Percentiles rank a stretch among this genome's conserved stretches.
phyloP scores from a whole-genome alignment of 2,113 vertebrate species.

The Pycnonotus jocosus region DNA sequence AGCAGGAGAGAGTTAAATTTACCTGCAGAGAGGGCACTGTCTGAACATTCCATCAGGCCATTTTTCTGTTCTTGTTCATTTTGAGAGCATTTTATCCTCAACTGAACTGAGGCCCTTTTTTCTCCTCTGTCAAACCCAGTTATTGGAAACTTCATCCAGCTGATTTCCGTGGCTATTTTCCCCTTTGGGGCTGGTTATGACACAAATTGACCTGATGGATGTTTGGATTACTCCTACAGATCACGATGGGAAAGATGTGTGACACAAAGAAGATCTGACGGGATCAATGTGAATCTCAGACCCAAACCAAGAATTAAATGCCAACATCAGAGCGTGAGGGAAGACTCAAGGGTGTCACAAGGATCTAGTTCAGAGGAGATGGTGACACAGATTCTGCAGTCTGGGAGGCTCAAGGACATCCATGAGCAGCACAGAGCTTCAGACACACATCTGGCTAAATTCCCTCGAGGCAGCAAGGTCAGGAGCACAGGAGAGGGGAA shows the following conservation, averaged over 20 bases:
- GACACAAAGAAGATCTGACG: neutral
- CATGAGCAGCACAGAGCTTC: neutral
- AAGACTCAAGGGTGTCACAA: neutral
- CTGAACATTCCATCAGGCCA: neutral
- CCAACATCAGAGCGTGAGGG: neutral
- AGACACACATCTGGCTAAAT: neutral
- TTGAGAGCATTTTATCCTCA: neutral
- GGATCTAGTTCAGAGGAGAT: neutral
- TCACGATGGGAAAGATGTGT: neutral
- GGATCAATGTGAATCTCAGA: neutral
- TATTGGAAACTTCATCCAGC: neutral
- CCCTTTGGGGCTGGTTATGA: neutral
- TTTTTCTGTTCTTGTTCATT: neutral
- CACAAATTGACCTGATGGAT: conserved; percentile 18
- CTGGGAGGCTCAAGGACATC: neutral
- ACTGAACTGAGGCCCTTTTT: neutral
- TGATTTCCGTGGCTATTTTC: neutral
- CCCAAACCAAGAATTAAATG: neutral
- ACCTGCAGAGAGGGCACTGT: neutral
- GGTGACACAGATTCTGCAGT: neutral
- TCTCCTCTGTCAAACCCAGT: conserved; percentile 28
- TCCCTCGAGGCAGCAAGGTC: neutral
- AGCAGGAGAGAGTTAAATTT: neutral
- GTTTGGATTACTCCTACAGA: neutral
- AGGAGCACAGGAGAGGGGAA: neutral